phyloP scores from a whole-genome alignment of 92 coral and sea anemone species.

The Metridium senile region DNA sequence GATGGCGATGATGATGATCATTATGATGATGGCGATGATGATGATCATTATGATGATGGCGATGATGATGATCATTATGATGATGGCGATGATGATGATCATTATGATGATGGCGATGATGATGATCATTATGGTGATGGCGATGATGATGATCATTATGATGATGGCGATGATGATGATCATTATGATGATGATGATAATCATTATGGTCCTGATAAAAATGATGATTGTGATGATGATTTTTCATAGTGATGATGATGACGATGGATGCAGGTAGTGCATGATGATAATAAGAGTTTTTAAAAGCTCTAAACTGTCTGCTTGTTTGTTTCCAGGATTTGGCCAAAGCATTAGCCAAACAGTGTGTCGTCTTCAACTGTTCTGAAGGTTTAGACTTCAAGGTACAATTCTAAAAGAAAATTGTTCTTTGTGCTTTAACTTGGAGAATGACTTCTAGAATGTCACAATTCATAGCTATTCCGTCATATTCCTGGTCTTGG shows the following conservation, averaged over 20 bases:
- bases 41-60: too few relatives aligned
- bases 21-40: not conserved
- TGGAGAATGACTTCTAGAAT: too few relatives aligned
- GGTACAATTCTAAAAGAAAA: constrained; percentile 40
- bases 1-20: not conserved
- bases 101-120: constrained; percentile 1
- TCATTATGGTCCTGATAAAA: not conserved
- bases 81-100: not conserved
- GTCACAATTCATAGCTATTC: too few relatives aligned
- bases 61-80: not conserved
- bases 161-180: too few relatives aligned
- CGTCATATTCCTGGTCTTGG: too few relatives aligned
- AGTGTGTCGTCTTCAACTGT: constrained; percentile 98
- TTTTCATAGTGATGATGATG: not conserved
- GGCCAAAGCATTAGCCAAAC: constrained; percentile 98
- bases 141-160: not conserved
- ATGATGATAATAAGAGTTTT: not conserved
- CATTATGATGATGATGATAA: not conserved
- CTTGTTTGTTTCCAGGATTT: constrained; percentile 62
- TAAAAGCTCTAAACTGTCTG: not conserved
- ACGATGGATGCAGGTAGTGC: too few relatives aligned
- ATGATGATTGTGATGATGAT: not conserved
- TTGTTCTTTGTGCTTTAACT: too few relatives aligned
- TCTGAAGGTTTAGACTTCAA: constrained; percentile 98
- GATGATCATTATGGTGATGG: constrained; percentile 5